Evolutionary conservation across 2,888 invertebrate species (phyloP).

Genomic region (Zygaena filipendulae): DNA sequence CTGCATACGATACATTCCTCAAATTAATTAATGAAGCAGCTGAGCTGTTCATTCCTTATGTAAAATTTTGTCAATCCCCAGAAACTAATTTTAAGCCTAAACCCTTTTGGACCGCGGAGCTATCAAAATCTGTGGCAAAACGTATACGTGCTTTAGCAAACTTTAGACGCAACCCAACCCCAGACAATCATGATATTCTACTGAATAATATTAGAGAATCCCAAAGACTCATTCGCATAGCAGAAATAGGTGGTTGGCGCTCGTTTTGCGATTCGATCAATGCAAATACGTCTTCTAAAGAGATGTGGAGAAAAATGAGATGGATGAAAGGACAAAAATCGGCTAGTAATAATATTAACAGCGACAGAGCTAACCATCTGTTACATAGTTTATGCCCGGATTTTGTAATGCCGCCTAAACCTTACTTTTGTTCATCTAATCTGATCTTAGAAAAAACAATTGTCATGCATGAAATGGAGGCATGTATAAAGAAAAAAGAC

Average conservation of each 20-base stretch:
- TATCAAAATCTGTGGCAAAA: too few relatives aligned
- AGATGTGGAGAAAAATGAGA: constrained; percentile 14
- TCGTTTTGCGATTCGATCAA: constrained; percentile 10
- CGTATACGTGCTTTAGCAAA: constrained; percentile 10
- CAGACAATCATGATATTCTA: constrained; percentile 8
- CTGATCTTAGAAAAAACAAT: background rate
- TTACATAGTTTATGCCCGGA: constrained; percentile 3
- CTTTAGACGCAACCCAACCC: constrained; percentile 16
- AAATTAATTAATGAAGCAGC: too few relatives aligned
- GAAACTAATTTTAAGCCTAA: constrained; percentile 16
- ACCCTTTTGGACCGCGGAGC: constrained; percentile 14
- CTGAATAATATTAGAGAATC: constrained; percentile 7
- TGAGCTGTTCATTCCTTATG: too few relatives aligned
- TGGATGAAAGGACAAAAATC: constrained; percentile 12
- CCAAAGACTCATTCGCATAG: constrained; percentile 7
- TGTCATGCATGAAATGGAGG: constrained; percentile 1
- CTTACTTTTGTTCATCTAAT: background rate
- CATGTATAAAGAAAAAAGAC: background rate
- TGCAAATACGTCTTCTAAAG: background rate
- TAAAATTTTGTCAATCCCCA: too few relatives aligned
- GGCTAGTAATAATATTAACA: background rate
- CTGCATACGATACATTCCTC: too few relatives aligned
- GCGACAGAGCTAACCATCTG: background rate
- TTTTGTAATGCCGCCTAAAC: background rate
- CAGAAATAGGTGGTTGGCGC: constrained; percentile 5